Conservation (phyloP, 2,888 invertebrate genomes). For the Lithophane semibrunnea region DNA sequence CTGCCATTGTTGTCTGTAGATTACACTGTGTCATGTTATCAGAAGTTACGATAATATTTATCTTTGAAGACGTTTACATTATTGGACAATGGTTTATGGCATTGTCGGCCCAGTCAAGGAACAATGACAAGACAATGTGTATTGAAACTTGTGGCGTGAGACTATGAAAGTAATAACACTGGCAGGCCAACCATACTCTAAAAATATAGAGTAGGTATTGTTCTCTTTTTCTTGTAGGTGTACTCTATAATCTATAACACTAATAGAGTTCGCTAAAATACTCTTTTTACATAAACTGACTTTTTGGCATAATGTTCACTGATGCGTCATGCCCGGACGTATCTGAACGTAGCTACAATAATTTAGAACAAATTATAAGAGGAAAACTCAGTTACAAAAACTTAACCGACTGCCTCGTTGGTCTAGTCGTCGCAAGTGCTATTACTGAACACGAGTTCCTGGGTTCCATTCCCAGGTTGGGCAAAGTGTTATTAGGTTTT, state of each 20-base stretch:
- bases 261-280: no score
- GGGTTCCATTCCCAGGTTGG: neutral
- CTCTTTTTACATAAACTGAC: no score
- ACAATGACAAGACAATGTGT: constrained; percentile 9
- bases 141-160: neutral
- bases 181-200: no score
- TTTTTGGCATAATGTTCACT: no score
- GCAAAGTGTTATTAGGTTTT: neutral
- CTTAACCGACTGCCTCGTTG: neutral
- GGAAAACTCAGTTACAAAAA: no score
- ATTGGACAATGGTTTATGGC: constrained; percentile 36
- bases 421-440: neutral
- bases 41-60: constrained; percentile 51
- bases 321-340: no score
- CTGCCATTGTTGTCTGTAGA: constrained; percentile 35
- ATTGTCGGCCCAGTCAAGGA: constrained; percentile 16
- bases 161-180: constrained; percentile 36
- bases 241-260: no score
- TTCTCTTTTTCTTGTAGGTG: no score
- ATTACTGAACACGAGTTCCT: neutral
- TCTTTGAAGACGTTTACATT: constrained; percentile 36
- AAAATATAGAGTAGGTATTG: no score
- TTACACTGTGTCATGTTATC: constrained; percentile 37
- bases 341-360: no score
- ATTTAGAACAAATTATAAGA: no score